Base-by-base conservation (phyloP, 2,888 invertebrate species). In the Drosophila prostipennis region DNA sequence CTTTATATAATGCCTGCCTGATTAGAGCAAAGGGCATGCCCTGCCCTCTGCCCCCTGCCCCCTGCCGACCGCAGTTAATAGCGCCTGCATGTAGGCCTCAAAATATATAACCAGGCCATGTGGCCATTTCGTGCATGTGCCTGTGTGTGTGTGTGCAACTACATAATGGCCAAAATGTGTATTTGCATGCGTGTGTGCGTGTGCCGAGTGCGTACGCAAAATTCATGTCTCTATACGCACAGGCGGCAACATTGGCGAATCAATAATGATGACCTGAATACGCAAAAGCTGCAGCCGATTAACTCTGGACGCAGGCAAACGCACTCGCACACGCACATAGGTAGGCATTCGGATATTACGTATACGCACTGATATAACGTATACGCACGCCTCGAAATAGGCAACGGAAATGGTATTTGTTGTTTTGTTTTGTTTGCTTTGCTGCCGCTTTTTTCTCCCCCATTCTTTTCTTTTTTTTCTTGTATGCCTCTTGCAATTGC, bases 211-310 rank as follows among this genome's bases (percentile, higher is more conserved):
- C 80, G 83, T 85, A 84, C 85, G 83, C 78, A 85, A 82, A 81
- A 80, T 83, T 72, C 83, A 83, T 83, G 79, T 85, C 83, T 85
- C 83, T 85, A 79, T 84, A 83, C 85, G 83, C 80, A 85, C 83
- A 73, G 79, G 76, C 67, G 64, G 68, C 59, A 79, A 72, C 79
- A 73, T 77, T 72, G 80, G 80, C 84, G 78, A 85, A 85, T 85
- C 84, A 85, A 85, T 85, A 85, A 86, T 86, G 86, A 86, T 85
- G 84, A 85, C 84, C 84, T 85, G 84, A 86, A 85, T 86, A 85
- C 86, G 84, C 73, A 55, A 58, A 76, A 68, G 63, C 78, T 81
- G 80, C 80, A 80, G 77, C 84, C 82, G 84, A 83, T 85, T 85
- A 85, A 85, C 84, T 86, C 67, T 72, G 83, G 53, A 71, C 67